Conservation (phyloP, 1,140 invertebrate species). For the Anoplophora glabripennis region DNA sequence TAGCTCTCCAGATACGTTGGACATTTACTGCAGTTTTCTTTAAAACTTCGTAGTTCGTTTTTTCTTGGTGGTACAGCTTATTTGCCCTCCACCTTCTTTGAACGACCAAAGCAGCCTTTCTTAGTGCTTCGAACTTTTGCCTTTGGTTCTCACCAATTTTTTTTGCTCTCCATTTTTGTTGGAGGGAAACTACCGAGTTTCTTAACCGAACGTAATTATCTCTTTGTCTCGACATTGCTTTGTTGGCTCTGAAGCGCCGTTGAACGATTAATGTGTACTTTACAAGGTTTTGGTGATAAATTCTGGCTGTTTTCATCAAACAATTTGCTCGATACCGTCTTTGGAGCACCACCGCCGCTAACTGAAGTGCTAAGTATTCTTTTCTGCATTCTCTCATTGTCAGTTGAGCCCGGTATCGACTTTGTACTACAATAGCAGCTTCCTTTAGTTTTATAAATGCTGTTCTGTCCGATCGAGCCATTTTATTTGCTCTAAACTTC, state of each 20-base stretch:
- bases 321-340: slow-evolving; percentile 37
- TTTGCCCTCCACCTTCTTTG: slow-evolving; percentile 51
- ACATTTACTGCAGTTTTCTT: slow-evolving; percentile 3
- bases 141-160: slow-evolving; percentile 36
- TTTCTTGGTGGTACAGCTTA: neutral
- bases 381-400: slow-evolving; percentile 26
- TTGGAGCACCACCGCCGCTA: slow-evolving; percentile 38
- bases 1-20: slow-evolving; percentile 14
- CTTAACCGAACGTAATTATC: slow-evolving; percentile 45
- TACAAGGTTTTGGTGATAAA: slow-evolving; percentile 29
- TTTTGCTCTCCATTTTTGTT: slow-evolving; percentile 37
- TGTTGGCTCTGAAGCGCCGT: slow-evolving; percentile 47
- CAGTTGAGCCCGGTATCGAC: slow-evolving; percentile 46
- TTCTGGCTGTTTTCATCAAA: slow-evolving; percentile 35
- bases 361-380: slow-evolving; percentile 37
- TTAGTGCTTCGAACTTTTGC: slow-evolving; percentile 38
- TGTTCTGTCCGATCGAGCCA: slow-evolving; percentile 23
- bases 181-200: slow-evolving; percentile 31
- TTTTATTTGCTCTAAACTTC: slow-evolving; percentile 47
- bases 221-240: slow-evolving; percentile 44
- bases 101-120: slow-evolving; percentile 43
- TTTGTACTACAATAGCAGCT: slow-evolving; percentile 46
- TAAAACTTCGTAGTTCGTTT: neutral
- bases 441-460: slow-evolving; percentile 32
- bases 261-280: slow-evolving; percentile 48